Base-by-base conservation (phyloP, 2,888 invertebrate species). In the Spialia ferax region DNA sequence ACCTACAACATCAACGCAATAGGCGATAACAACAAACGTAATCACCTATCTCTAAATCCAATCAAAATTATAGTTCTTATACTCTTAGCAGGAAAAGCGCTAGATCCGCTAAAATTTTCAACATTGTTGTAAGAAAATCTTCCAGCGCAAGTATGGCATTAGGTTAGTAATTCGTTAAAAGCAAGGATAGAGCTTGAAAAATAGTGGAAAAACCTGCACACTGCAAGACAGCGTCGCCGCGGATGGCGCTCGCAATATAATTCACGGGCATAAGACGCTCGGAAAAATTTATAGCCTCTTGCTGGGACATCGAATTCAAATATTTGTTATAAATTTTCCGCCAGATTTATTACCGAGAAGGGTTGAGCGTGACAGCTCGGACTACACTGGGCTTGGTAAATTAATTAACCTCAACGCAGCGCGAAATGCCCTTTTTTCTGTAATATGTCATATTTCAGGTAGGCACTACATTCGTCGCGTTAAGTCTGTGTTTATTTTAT, bases 121-220 rank as follows among this genome's bases (percentile, higher is more conserved):
- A 13, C 42, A 55, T 67, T 55, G 13, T 42, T n/a, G 29, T 10
- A 55, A 61, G 45, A 45, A 57, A 67, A 61, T 35, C 38, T 54
- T 52, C 23, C 20, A 59, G 22, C 56, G 48, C 54, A 67, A 67
- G 56, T 38, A 61, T 38, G 35, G 61, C 48, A 42, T 56, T 23
- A 55, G 48, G 55, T 61, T 29, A 55, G 66, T 56, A 55, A 67
- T 62, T 67, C 55, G 48, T 67, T 67, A 67, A 67, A 67, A 67
- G 61, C 55, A 48, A 55, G 66, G 60, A 65, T 45, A 60, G 67
- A 55, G 72, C 64, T 23, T 73, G 75, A 76, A 75, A 74, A 78
- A 78, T 76, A 68, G 61, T 66, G 55, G 60, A 65, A 71, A 79
- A 81, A 71, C 78, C 77, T 73, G 68, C 75, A 80, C 75, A 80